These are phyloP conservation scores for Oryzias dopingdopingensis DNA, from an alignment of 2,797 vertebrate species.

Conservation along the genomic window DNA sequence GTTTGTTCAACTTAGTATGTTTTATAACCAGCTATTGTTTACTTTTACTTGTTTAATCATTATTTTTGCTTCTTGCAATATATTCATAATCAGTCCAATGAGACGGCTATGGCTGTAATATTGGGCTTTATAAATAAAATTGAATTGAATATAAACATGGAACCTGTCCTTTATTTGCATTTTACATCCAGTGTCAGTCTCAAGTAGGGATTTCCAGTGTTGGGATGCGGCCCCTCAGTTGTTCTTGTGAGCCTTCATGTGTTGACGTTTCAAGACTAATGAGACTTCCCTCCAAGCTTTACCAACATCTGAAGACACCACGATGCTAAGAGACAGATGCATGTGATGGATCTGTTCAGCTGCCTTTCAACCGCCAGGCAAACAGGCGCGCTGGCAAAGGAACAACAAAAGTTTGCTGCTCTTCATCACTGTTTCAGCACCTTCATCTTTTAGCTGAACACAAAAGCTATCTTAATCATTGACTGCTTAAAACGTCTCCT, in stretches of 20 bases:
- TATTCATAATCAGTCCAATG: too few species aligned
- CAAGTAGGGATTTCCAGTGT: neutral
- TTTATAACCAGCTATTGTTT: too few species aligned
- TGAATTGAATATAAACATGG: too few species aligned
- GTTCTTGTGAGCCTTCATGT: neutral
- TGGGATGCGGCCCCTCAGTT: neutral
- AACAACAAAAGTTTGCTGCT: neutral
- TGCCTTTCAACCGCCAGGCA: slow-evolving; percentile 9
- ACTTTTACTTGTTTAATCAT: too few species aligned
- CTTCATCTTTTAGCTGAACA: slow-evolving; percentile 1
- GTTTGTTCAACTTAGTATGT: too few species aligned
- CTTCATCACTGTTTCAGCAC: neutral
- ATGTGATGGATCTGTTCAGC: slow-evolving; percentile 44
- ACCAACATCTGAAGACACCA: slow-evolving; percentile 9
- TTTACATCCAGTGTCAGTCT: too few species aligned
- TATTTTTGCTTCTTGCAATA: too few species aligned
- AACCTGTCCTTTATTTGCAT: too few species aligned
- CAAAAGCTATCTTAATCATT: neutral
- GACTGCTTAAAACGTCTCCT: too few species aligned
- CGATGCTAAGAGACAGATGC: slow-evolving; percentile 15
- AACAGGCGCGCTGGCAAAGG: slow-evolving; percentile 23
- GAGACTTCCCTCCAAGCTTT: slow-evolving; percentile 2
- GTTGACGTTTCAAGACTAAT: neutral
- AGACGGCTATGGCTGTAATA: too few species aligned
- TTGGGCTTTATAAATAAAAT: too few species aligned